Evolutionary conservation across 2,113 vertebrate species (phyloP).

Genomic region (Macrotis lagotis): DNA sequence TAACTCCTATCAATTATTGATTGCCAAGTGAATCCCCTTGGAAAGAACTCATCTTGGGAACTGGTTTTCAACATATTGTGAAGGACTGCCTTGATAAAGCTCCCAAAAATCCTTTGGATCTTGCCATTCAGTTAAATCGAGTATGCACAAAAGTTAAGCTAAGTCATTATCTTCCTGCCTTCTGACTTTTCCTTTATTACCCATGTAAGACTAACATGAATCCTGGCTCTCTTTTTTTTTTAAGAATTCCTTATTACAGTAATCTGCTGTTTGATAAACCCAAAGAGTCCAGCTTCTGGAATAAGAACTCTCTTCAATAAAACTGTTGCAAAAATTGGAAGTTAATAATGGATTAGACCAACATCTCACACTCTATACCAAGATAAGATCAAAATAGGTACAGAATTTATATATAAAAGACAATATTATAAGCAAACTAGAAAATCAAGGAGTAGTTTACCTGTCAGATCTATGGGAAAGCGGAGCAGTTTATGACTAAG

Average conservation of each 20-base stretch:
- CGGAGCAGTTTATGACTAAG: too few species aligned
- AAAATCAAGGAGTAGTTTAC: too few species aligned
- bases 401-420: too few species aligned
- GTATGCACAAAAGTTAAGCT: not conserved
- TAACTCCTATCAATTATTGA: not conserved
- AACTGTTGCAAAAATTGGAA: too few species aligned
- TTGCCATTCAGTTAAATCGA: not conserved
- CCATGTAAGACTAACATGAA: not conserved
- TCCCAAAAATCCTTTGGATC: not conserved
- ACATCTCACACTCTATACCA: too few species aligned
- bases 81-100: not conserved
- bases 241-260: not conserved
- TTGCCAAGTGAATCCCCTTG: not conserved
- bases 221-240: not conserved
- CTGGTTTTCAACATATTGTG: not conserved
- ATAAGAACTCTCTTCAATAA: too few species aligned
- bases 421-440: too few species aligned
- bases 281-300: too few species aligned
- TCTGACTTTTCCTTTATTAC: not conserved
- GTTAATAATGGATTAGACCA: too few species aligned
- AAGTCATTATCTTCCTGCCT: not conserved
- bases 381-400: too few species aligned
- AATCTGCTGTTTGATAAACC: too few species aligned
- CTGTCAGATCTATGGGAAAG: too few species aligned
- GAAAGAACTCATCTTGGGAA: not conserved